phyloP scores from a whole-genome alignment of 2,888 invertebrate genomes.

The Zele albiditarsus region DNA sequence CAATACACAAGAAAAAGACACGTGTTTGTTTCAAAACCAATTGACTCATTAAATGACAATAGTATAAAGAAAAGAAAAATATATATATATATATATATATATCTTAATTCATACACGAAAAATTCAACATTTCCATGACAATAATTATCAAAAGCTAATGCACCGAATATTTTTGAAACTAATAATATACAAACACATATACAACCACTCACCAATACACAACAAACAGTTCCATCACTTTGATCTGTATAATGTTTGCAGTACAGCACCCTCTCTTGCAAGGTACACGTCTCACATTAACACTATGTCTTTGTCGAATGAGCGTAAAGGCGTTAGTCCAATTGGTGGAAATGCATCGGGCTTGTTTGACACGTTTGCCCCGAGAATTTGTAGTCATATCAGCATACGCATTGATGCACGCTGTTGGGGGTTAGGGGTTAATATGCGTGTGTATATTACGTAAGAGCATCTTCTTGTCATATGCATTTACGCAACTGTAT shows the following conservation, averaged over 20 bases:
- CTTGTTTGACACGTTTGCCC: neutral
- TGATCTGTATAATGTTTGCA: neutral
- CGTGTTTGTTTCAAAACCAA: no score
- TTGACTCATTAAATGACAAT: no score
- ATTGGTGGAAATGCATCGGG: constrained; percentile 2
- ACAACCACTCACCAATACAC: neutral
- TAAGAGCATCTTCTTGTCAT: constrained; percentile 32
- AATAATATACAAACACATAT: neutral
- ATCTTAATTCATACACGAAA: neutral
- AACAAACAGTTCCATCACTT: neutral
- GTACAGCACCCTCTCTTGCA: neutral
- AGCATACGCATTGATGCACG: constrained; percentile 8
- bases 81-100: no score
- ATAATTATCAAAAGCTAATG: neutral
- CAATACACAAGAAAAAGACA: no score
- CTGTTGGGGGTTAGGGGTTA: constrained; percentile 3
- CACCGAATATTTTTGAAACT: neutral
- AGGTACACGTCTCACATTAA: neutral
- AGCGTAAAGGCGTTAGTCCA: neutral
- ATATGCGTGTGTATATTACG: neutral
- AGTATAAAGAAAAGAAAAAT: no score
- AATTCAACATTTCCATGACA: neutral
- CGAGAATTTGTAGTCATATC: neutral
- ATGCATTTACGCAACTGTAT: neutral
- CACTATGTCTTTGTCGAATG: neutral